Evolutionary conservation across 1,140 invertebrate genomes (phyloP).

Genomic region (Gonatopus flavifemur): DNA sequence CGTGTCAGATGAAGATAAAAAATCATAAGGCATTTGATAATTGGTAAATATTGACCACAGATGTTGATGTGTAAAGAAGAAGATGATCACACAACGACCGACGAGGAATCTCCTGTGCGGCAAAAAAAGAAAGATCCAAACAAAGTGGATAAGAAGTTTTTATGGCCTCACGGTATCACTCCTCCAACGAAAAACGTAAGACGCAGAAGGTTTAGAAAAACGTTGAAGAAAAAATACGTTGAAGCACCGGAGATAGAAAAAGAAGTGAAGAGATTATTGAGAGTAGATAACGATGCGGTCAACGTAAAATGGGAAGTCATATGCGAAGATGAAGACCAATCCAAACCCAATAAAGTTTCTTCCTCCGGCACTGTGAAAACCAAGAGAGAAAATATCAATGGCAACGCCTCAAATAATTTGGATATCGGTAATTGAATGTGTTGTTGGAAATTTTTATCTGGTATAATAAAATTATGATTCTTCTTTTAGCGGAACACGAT

Average conservation of each 20-base stretch:
- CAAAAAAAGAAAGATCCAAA: conserved; percentile 88
- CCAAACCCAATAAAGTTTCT: conserved; percentile 61
- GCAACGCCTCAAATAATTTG: conserved; percentile 51
- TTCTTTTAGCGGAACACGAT: conserved; percentile 70
- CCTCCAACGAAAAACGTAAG: conserved; percentile 94
- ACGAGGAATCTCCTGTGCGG: conserved; percentile 81
- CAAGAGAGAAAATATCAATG: conserved; percentile 61
- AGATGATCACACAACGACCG: conserved; percentile 73
- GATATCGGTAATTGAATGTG: conserved; percentile 54
- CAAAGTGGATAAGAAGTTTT: conserved; percentile 92
- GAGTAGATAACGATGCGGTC: conserved; percentile 90
- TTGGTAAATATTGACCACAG: conserved; percentile 53
- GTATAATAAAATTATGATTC: conserved; percentile 1
- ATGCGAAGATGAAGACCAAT: conserved; percentile 82
- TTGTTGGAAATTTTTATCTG: not conserved
- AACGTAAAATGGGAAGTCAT: conserved; percentile 91
- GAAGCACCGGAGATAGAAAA: conserved; percentile 98
- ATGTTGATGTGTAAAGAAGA: conserved; percentile 85
- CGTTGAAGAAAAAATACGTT: conserved; percentile 93
- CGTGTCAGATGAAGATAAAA: no score
- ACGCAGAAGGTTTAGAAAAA: conserved; percentile 90
- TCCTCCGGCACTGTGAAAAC: conserved; percentile 61
- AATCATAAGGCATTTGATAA: no score
- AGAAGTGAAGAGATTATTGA: conserved; percentile 87
- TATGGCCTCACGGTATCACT: conserved; percentile 92